Evolutionary conservation across 2,888 invertebrate genomes (phyloP), one percentile per base, ranked within the genome.

Genomic region (Scrobipalpa atriplicella): DNA sequence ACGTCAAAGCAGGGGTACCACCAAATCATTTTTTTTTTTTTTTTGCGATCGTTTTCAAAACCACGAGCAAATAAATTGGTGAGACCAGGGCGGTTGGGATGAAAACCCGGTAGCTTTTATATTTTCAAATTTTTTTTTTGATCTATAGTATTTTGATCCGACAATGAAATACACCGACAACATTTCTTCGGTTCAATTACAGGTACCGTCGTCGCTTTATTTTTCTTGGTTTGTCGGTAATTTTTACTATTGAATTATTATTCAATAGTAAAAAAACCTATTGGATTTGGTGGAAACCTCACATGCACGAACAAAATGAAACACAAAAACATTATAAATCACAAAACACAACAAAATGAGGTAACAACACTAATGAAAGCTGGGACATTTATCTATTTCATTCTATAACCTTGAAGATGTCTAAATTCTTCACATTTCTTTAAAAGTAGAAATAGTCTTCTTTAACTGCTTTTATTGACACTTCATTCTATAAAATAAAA

Each of bases 281-380:
- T n/a, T n/a, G n/a, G 9, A 58, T 61, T 41, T 61, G 61, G 61
- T 61, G 61, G 61, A 18, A 60, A 19, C 56, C 38, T 13, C 65
- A 29, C 65, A 66, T 70, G 68, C 64, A 62, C 61, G 36, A 29
- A 64, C 5, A 61, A 66, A 68, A 47, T 47, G 29, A 39, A 63
- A 67, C 47, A 67, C 1, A 38, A 68, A 61, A 43, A 61, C 61
- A 41, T 61, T 19, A 36, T 61, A 36, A 51, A 11, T 54, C 54
- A 21, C 54, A 60, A 52, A 63, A 65, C 19, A 61, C 19, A 54
- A 38, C 63, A 63, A 16, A 60, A 36, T 58, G 36, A 58, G 38
- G n/a, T 16, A 29, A 58, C 38, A 58, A 38, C 58, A 58, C 19
- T 56, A 56, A 56, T 56, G 54, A 13, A 56, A 56, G 54, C 54